phyloP scores from a whole-genome alignment of 37 sponge, comb jelly and placozoan genomes.

The Sycon ciliatum region DNA sequence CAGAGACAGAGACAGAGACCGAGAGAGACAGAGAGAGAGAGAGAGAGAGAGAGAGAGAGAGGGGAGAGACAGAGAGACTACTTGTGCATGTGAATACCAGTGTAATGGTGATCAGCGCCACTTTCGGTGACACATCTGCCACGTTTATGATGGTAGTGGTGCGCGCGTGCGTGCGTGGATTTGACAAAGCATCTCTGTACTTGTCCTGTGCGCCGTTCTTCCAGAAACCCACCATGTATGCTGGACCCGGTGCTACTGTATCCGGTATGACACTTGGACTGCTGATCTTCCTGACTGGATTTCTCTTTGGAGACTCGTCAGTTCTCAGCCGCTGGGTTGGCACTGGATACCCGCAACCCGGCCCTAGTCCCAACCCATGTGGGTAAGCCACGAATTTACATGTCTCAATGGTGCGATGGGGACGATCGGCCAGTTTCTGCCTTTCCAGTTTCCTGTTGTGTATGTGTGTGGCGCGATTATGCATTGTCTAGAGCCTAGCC shows the following conservation, averaged over 20 bases:
- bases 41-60: background rate
- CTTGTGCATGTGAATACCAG: background rate
- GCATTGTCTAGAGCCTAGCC: no score
- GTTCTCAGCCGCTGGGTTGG: conserved; percentile 41
- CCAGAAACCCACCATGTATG: no score
- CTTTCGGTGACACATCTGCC: no score
- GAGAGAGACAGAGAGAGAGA: background rate
- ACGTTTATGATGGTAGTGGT: no score
- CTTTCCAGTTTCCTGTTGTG: no score
- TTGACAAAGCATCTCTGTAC: no score
- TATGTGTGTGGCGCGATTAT: no score
- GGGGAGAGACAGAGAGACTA: background rate
- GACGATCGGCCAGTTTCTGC: background rate
- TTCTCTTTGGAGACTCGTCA: conserved; percentile 42
- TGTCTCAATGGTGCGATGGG: background rate
- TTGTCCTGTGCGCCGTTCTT: no score
- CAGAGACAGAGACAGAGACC: background rate
- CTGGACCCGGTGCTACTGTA: no score
- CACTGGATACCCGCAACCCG: conserved; percentile 24
- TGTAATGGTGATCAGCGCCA: no score
- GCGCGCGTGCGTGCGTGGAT: no score
- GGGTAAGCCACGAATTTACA: conserved; percentile 26
- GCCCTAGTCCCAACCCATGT: conserved; percentile 42
- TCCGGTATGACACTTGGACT: no score
- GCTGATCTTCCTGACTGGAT: conserved; percentile 38